Evolutionary conservation across 2,888 invertebrate species (phyloP).

Genomic region (Brachyptera risi): DNA sequence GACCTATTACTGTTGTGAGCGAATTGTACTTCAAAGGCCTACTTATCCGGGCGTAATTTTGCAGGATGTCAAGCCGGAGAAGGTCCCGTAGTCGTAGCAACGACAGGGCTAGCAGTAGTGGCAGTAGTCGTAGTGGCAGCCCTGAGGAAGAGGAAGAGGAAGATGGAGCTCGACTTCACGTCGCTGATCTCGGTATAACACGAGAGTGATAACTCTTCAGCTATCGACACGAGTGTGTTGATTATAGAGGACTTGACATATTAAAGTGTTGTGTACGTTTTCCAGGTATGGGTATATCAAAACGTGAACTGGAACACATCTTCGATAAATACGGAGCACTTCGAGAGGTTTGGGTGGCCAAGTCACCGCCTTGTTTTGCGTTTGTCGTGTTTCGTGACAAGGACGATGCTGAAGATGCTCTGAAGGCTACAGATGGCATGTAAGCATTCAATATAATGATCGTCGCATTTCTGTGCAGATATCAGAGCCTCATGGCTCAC

Average conservation of each 20-base stretch:
- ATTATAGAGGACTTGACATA: neutral
- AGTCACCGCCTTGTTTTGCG: conserved; percentile 57
- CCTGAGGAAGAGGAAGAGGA: conserved; percentile 36
- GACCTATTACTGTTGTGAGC: too few species aligned
- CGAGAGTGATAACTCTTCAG: too few species aligned
- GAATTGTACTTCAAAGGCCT: too few species aligned
- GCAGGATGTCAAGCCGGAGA: conserved; percentile 29
- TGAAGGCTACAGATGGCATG: conserved; percentile 49
- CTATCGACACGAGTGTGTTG: neutral
- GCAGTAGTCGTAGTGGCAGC: conserved; percentile 31
- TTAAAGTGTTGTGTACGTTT: too few species aligned
- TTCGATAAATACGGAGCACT: conserved; percentile 53
- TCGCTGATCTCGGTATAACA: conserved; percentile 47
- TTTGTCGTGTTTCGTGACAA: conserved; percentile 54
- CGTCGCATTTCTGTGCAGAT: too few species aligned
- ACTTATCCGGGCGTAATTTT: too few species aligned
- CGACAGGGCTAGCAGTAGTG: conserved; percentile 30
- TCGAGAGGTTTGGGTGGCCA: conserved; percentile 56
- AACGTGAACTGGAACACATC: conserved; percentile 50
- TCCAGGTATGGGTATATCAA: conserved; percentile 47
- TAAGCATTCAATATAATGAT: too few species aligned
- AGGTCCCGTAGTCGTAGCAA: conserved; percentile 35
- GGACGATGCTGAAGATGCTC: conserved; percentile 50
- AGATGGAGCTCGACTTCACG: conserved; percentile 49
- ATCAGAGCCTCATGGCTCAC: too few species aligned